These are phyloP conservation scores for Pantherophis alleghaniensis DNA, from an alignment of 2,797 vertebrate genomes.

Conservation along the genomic window DNA sequence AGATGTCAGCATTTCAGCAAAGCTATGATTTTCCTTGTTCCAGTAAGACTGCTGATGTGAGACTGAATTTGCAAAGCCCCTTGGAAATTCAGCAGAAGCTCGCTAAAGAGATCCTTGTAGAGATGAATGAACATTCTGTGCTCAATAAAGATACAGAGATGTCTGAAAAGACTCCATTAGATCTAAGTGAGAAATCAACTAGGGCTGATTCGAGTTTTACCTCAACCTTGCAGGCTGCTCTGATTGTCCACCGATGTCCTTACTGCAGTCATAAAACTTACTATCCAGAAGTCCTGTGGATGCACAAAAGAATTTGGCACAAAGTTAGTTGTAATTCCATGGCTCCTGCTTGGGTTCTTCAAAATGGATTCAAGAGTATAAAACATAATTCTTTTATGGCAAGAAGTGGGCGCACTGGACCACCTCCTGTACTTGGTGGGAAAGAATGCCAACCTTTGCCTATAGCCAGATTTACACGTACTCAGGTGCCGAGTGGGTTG, in stretches of 20 bases:
- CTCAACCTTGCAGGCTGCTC: conserved; percentile 71
- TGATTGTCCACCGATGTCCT: conserved; percentile 86
- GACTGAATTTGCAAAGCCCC: conserved; percentile 45
- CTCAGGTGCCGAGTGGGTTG: conserved; percentile 76
- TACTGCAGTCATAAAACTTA: conserved; percentile 89
- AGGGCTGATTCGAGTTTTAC: conserved; percentile 63
- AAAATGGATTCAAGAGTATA: conserved; percentile 75
- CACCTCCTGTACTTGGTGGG: conserved; percentile 89
- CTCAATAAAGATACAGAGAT: conserved; percentile 46
- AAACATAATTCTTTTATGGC: conserved; percentile 75
- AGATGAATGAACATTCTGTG: conserved; percentile 52
- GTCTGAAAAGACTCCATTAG: conserved; percentile 66
- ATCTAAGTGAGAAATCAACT: conserved; percentile 73
- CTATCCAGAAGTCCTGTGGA: conserved; percentile 97
- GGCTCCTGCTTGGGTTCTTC: conserved; percentile 89
- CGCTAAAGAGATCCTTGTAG: conserved; percentile 52
- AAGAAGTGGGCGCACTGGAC: conserved; percentile 87
- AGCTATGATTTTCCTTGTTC: conserved; percentile 57
- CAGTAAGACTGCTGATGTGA: conserved; percentile 31
- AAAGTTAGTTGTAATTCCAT: conserved; percentile 81
- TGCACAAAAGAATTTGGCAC: conserved; percentile 93
- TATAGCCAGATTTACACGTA: conserved; percentile 80
- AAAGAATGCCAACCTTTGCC: conserved; percentile 91
- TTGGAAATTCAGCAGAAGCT: conserved; percentile 48
- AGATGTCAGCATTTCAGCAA: conserved; percentile 61